Evolutionary conservation across 2,888 invertebrate genomes (phyloP).

Genomic region (Cetonia aurata): DNA sequence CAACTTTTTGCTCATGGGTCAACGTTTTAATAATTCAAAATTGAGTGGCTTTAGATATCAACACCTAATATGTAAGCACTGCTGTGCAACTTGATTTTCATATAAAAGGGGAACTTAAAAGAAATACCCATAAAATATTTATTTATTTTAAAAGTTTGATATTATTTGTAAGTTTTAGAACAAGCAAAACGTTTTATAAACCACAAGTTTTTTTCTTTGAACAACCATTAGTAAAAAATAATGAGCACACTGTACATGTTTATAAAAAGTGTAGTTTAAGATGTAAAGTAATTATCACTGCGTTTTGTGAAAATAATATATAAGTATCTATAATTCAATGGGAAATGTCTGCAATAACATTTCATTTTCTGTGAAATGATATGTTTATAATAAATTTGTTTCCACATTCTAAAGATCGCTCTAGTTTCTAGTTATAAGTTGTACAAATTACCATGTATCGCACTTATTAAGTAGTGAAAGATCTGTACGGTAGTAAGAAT

Average conservation of each 20-base stretch:
- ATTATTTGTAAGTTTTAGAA: too few relatives aligned
- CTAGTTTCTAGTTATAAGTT: conserved; percentile 32
- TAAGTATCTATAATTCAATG: conserved; percentile 11
- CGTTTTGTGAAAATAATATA: not conserved
- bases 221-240: too few relatives aligned
- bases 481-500: conserved; percentile 37
- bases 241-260: conserved; percentile 5
- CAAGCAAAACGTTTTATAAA: too few relatives aligned
- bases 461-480: conserved; percentile 35
- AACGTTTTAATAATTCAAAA: too few relatives aligned
- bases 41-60: too few relatives aligned
- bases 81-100: too few relatives aligned
- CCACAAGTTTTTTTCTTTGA: too few relatives aligned
- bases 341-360: conserved; percentile 43
- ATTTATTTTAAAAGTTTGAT: too few relatives aligned
- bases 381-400: conserved; percentile 63
- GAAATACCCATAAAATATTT: too few relatives aligned
- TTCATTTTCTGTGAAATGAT: conserved; percentile 55
- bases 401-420: conserved; percentile 21
- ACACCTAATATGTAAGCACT: too few relatives aligned
- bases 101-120: too few relatives aligned
- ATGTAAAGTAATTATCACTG: conserved; percentile 6
- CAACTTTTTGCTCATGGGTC: too few relatives aligned
- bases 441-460: conserved; percentile 20
- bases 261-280: not conserved